Percentiles rank a stretch among this genome's conserved stretches.
phyloP scores from a whole-genome alignment of 2,797 vertebrate species.

The Microctenopoma stevenorrisi region DNA sequence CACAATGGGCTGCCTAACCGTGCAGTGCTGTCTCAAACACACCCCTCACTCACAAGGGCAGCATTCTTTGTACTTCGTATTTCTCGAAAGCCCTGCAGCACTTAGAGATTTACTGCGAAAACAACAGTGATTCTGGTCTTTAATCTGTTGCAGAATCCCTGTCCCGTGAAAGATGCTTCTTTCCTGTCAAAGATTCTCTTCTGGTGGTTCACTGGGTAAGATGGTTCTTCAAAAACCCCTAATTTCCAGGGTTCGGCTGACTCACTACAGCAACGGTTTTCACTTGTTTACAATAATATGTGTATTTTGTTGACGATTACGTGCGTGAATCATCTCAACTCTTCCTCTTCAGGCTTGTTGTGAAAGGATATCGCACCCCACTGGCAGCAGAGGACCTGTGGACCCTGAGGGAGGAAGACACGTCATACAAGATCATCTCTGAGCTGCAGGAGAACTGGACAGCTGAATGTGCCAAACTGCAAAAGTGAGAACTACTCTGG shows the following conservation, averaged over 20 bases:
- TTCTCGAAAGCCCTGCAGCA: constrained; percentile 45
- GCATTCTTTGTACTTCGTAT: constrained; percentile 35
- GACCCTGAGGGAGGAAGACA: constrained; percentile 88
- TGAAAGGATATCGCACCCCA: constrained; percentile 87
- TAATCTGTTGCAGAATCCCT: constrained; percentile 89
- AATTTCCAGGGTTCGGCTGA: constrained; percentile 55
- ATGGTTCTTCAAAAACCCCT: constrained; percentile 60
- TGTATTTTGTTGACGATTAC: constrained; percentile 51
- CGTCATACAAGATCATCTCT: constrained; percentile 88
- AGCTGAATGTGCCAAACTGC: constrained; percentile 69
- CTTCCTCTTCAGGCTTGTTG: constrained; percentile 83
- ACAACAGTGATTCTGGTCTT: constrained; percentile 58
- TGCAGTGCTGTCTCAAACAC: constrained; percentile 50
- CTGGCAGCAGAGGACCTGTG: constrained; percentile 89
- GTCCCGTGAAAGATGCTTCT: constrained; percentile 90
- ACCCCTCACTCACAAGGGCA: constrained; percentile 56
- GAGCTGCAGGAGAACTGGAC: constrained; percentile 88
- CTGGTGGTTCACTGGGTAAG: constrained; percentile 98
- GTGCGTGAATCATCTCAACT: constrained; percentile 46
- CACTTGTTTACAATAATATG: constrained; percentile 69
- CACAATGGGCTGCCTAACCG: constrained; percentile 60
- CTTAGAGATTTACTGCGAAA: constrained; percentile 57
- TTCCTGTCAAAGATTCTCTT: constrained; percentile 94
- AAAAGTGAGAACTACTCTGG: constrained; percentile 81
- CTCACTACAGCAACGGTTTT: constrained; percentile 59